Evolutionary conservation across 2,113 vertebrate genomes (phyloP).

Genomic region (Erythrocercus mccallii): DNA sequence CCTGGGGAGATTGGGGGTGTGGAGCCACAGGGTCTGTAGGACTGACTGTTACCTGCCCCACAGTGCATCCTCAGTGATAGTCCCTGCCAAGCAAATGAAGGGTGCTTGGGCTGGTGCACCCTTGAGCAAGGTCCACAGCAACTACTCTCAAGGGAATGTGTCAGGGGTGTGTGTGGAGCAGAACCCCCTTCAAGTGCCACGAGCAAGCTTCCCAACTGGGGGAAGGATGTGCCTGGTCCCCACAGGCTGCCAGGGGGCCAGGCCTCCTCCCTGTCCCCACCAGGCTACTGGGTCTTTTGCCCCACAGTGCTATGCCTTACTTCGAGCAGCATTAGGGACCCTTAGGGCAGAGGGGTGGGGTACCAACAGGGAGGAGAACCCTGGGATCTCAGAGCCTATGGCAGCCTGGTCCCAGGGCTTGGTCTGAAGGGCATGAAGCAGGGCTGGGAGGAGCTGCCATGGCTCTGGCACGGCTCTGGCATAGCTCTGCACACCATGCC

Average conservation of each 20-base stretch:
- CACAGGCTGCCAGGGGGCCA: background rate
- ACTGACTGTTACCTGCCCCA: background rate
- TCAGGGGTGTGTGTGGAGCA: background rate
- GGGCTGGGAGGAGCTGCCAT: background rate
- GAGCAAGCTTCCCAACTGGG: rapidly evolving
- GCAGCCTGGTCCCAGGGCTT: background rate
- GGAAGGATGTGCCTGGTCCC: background rate
- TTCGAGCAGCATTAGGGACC: background rate
- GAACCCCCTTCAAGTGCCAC: background rate
- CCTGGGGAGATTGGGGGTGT: background rate
- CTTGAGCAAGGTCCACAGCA: background rate
- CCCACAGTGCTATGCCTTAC: background rate
- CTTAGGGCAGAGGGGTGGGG: background rate
- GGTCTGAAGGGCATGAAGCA: background rate
- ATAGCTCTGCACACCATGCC: background rate
- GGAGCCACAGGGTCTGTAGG: background rate
- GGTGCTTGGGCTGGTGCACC: background rate
- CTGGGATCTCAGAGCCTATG: background rate
- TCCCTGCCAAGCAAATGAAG: background rate
- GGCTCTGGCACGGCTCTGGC: background rate
- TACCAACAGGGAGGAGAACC: background rate
- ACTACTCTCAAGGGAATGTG: background rate
- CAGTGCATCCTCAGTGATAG: rapidly evolving
- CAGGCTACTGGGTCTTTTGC: background rate
- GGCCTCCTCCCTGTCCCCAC: background rate